Conservation (phyloP, 2,797 vertebrate species). For the Cossypha heuglini region DNA sequence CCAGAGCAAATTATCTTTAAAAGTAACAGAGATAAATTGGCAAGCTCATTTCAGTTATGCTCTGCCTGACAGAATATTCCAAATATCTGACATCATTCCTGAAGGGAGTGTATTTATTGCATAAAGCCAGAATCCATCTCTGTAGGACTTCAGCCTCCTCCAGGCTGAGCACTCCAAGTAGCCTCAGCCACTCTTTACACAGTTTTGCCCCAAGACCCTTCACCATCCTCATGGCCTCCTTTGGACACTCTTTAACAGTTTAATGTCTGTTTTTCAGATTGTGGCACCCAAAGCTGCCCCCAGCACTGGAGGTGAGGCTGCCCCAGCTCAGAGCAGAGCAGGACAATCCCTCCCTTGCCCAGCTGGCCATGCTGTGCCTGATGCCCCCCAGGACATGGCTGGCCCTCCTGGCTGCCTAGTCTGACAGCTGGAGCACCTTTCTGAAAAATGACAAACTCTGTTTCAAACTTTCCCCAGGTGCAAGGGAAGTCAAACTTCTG, state of each 20-base stretch:
- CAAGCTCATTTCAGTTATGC: background rate
- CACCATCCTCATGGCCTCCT: background rate
- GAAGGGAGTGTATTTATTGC: background rate
- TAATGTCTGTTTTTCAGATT: fast-evolving
- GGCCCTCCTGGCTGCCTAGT: background rate
- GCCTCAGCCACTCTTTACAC: fast-evolving
- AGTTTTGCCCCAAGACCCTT: background rate
- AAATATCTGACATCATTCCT: background rate
- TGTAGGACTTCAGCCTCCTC: background rate
- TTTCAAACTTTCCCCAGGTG: background rate
- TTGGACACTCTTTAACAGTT: background rate
- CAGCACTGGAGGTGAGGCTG: fast-evolving
- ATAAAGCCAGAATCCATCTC: background rate
- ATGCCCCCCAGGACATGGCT: fast-evolving
- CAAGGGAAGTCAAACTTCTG: background rate
- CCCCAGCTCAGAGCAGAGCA: background rate
- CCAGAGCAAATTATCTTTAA: background rate
- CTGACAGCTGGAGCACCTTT: background rate
- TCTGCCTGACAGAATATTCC: background rate
- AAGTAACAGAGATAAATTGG: background rate
- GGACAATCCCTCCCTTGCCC: background rate
- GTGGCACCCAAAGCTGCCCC: background rate
- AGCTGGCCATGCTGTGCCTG: background rate
- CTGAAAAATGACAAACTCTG: background rate
- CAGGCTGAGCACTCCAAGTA: background rate